These are phyloP conservation scores for Nymphalis urticae DNA, from an alignment of 2,888 invertebrate species.

Conservation along the genomic window DNA sequence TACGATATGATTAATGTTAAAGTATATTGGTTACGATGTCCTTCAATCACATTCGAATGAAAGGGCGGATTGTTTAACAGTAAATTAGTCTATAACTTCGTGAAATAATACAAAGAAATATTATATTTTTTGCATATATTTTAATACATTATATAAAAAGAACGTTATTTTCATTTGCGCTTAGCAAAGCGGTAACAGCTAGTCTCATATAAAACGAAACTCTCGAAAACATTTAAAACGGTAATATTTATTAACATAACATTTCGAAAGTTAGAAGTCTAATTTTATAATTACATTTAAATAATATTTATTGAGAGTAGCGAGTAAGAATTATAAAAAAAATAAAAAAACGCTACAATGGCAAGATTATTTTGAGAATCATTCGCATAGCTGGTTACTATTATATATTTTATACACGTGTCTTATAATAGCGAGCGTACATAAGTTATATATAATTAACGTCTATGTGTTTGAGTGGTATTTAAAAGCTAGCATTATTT, in stretches of 20 bases:
- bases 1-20: too few relatives aligned
- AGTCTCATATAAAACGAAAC: neutral
- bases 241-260: neutral
- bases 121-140: too few relatives aligned
- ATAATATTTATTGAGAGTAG: neutral
- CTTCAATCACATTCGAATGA: too few relatives aligned
- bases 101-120: too few relatives aligned
- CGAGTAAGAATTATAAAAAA: neutral
- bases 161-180: too few relatives aligned
- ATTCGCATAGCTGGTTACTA: neutral
- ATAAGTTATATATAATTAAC: neutral
- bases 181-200: neutral
- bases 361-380: too few relatives aligned
- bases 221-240: slow-evolving; percentile 3
- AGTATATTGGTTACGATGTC: too few relatives aligned
- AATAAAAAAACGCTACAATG: neutral
- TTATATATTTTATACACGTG: neutral
- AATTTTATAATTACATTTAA: neutral
- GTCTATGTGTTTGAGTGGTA: neutral
- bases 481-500: neutral
- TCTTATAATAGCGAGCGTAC: neutral
- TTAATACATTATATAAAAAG: too few relatives aligned
- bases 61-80: too few relatives aligned
- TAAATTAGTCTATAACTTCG: too few relatives aligned
- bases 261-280: neutral